Percentiles rank a stretch among this genome's conserved stretches.
phyloP scores from a whole-genome alignment of 2,113 vertebrate species.

The Zosterops lateralis region DNA sequence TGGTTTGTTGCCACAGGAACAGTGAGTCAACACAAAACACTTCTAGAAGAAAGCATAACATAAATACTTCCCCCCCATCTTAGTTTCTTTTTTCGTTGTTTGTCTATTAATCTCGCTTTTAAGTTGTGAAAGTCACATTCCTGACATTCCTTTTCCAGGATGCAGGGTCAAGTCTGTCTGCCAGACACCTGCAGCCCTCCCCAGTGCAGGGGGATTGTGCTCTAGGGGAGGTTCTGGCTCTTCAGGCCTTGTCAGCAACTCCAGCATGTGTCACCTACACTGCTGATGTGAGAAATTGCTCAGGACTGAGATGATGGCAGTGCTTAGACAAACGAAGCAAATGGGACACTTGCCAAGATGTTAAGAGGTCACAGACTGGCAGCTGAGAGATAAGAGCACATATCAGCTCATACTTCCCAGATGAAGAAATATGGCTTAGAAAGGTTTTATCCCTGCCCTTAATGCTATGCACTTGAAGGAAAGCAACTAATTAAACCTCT shows the following conservation, averaged over 20 bases:
- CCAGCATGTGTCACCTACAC: background rate
- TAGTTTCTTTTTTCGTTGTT: rapidly evolving
- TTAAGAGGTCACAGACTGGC: background rate
- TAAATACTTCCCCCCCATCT: background rate
- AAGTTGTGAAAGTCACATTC: background rate
- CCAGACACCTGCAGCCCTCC: background rate
- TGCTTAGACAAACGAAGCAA: background rate
- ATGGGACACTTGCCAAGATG: background rate
- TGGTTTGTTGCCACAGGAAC: background rate
- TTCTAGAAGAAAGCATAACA: background rate
- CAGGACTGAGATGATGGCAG: background rate
- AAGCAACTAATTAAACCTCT: background rate
- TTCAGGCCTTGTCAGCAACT: background rate
- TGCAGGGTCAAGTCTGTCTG: background rate
- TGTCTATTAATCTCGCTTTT: background rate
- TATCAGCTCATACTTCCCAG: background rate
- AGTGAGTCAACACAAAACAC: background rate
- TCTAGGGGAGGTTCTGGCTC: background rate
- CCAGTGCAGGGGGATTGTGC: background rate
- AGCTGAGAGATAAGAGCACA: background rate
- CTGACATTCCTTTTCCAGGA: background rate
- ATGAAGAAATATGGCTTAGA: background rate
- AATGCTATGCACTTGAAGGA: background rate
- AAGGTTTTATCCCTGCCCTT: background rate
- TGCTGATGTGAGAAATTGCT: slow-evolving; percentile 7